Evolutionary conservation across 1,140 invertebrate species (phyloP).

Genomic region (Tetramorium parvispinum): DNA sequence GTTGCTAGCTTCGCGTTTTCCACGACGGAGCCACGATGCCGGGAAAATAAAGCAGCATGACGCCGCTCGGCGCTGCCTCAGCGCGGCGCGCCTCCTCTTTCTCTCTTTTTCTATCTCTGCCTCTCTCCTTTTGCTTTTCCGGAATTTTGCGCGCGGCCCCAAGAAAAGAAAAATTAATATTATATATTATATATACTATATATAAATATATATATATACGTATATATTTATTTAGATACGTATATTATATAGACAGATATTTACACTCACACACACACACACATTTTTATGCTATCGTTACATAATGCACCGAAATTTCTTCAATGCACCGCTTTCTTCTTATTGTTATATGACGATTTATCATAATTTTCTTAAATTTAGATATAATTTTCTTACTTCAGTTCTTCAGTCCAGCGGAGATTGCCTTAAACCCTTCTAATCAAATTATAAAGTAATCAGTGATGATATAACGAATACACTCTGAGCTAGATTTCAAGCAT

Average conservation of each 20-base stretch:
- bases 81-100: not conserved
- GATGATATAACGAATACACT: not conserved
- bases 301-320: not conserved
- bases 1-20: conserved; percentile 74
- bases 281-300: not conserved
- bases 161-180: conserved; percentile 56
- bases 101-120: not conserved
- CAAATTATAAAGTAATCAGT: not conserved
- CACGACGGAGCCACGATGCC: conserved; percentile 62
- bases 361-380: not conserved
- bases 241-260: too few species aligned
- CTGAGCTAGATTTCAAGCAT: not conserved
- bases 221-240: too few species aligned
- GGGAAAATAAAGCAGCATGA: conserved; percentile 66
- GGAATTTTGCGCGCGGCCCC: conserved; percentile 24
- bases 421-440: not conserved
- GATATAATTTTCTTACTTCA: not conserved
- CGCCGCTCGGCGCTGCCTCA: conserved; percentile 36
- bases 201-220: too few species aligned
- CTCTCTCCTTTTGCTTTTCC: conserved; percentile 4
- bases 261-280: too few species aligned
- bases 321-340: not conserved
- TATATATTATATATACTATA: not conserved
- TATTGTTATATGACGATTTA: not conserved
- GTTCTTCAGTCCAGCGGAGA: too few species aligned